Conservation (phyloP, 2,113 vertebrate genomes). For the Phoxinus phoxinus region DNA sequence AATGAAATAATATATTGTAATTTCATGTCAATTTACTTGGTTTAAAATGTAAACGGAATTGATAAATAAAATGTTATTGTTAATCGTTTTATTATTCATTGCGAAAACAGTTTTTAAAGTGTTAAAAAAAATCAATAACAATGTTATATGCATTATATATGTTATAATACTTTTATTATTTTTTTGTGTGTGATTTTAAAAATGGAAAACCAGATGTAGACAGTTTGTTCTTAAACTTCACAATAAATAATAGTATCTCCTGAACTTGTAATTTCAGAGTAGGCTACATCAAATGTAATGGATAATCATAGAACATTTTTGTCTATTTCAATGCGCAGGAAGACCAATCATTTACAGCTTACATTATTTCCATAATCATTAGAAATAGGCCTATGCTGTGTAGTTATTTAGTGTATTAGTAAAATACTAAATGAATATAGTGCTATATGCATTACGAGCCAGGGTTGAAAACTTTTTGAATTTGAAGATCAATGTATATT, state of each 20-base stretch:
- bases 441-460: too few relatives aligned
- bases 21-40: neutral
- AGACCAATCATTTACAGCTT: neutral
- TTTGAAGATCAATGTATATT: too few relatives aligned
- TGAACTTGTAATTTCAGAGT: neutral
- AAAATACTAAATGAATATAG: neutral
- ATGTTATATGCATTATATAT: neutral
- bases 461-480: too few relatives aligned
- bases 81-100: neutral
- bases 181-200: neutral
- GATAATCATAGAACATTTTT: neutral
- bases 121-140: neutral
- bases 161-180: neutral
- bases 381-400: neutral
- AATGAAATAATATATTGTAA: neutral
- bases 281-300: neutral
- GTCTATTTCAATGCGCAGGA: neutral
- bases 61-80: neutral
- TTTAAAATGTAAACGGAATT: neutral
- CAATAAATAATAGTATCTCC: neutral
- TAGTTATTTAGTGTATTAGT: neutral
- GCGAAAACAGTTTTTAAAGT: neutral
- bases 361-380: neutral
- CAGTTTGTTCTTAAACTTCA: neutral
- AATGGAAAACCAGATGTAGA: neutral